Conservation (phyloP, 2,888 invertebrate species). For the Steromphala cineraria region DNA sequence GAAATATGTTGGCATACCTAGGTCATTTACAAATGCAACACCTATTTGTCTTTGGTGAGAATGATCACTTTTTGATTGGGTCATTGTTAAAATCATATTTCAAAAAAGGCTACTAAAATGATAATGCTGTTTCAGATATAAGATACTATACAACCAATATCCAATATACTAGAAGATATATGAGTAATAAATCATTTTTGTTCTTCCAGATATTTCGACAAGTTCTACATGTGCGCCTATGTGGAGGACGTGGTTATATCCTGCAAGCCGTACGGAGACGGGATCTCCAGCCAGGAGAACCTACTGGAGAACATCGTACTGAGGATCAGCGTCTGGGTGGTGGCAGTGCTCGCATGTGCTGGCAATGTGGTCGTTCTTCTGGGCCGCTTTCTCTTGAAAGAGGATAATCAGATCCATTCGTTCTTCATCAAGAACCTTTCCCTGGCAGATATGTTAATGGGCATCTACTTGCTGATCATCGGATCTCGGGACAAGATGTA, state of each 20-base stretch:
- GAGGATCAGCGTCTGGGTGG: constrained; percentile 79
- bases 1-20: too few species aligned
- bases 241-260: constrained; percentile 28
- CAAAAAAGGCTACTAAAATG: too few species aligned
- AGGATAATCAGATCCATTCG: constrained; percentile 57
- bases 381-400: constrained; percentile 77
- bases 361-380: constrained; percentile 79
- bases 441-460: constrained; percentile 81
- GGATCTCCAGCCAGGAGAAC: constrained; percentile 41
- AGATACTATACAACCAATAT: too few species aligned
- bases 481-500: constrained; percentile 78
- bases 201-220: constrained; percentile 36
- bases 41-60: too few species aligned
- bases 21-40: too few species aligned
- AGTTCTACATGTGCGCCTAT: constrained; percentile 37
- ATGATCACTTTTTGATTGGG: too few species aligned
- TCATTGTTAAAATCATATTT: too few species aligned
- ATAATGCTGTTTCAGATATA: too few species aligned
- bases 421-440: constrained; percentile 81
- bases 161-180: too few species aligned
- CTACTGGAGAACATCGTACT: constrained; percentile 39
- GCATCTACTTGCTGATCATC: constrained; percentile 80
- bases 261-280: constrained; percentile 39
- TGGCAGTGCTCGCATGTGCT: constrained; percentile 79
- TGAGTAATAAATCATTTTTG: too few species aligned